Evolutionary conservation across 2,888 invertebrate species (phyloP).

Genomic region (Rhopalosiphum nymphaeae): DNA sequence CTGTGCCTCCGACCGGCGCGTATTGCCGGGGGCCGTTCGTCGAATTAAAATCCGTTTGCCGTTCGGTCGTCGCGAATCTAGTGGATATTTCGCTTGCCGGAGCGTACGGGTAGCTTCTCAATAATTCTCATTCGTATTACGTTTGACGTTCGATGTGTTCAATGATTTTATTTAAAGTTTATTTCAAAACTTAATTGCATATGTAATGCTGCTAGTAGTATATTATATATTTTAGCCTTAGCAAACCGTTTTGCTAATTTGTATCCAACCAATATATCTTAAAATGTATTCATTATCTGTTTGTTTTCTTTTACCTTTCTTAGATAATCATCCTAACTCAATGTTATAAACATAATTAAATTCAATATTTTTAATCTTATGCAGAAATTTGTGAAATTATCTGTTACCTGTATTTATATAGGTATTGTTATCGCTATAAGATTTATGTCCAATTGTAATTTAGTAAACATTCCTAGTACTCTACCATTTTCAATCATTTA

Average conservation of each 20-base stretch:
- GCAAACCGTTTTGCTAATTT: slow-evolving; percentile 3
- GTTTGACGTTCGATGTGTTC: slow-evolving; percentile 1
- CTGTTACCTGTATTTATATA: not conserved
- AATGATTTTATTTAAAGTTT: slow-evolving; percentile 6
- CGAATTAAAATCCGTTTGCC: slow-evolving; percentile 17
- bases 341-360: not conserved
- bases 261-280: slow-evolving; percentile 16
- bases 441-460: slow-evolving; percentile 5
- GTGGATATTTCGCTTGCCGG: slow-evolving; percentile 41
- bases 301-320: slow-evolving; percentile 15
- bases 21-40: slow-evolving; percentile 40
- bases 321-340: not conserved
- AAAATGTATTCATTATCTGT: slow-evolving; percentile 16
- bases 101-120: slow-evolving; percentile 43
- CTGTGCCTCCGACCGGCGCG: slow-evolving; percentile 42
- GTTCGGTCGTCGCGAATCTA: slow-evolving; percentile 44
- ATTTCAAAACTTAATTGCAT: not conserved
- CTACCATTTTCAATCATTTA: not conserved
- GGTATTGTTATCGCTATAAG: not conserved
- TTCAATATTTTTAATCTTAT: not conserved
- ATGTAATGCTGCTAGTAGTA: not conserved
- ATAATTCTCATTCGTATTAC: not conserved
- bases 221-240: not conserved
- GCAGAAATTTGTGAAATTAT: not conserved
- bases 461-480: not conserved